phyloP scores from a whole-genome alignment of 2,797 vertebrate species.

The Strix occidentalis region DNA sequence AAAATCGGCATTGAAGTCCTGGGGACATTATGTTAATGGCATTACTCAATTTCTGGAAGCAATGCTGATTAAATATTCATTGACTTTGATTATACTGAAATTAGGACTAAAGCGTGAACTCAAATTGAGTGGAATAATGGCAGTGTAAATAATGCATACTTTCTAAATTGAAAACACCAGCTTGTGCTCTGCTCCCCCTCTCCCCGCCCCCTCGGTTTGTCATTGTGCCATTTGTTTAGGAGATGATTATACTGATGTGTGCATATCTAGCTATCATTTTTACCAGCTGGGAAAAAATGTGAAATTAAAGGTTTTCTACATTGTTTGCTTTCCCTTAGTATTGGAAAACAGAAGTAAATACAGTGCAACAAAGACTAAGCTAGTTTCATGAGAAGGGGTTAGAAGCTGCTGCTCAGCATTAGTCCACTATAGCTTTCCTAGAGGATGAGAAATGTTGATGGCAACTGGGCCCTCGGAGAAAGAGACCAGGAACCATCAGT shows the following conservation, averaged over 20 bases:
- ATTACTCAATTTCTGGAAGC: constrained; percentile 88
- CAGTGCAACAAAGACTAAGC: constrained; percentile 29
- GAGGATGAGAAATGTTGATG: not conserved
- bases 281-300: constrained; percentile 71
- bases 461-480: not conserved
- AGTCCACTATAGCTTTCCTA: not conserved
- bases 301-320: constrained; percentile 62
- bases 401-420: not conserved
- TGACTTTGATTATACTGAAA: constrained; percentile 90
- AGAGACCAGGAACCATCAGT: not conserved
- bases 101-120: constrained; percentile 87
- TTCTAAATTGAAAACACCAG: constrained; percentile 88
- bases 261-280: constrained; percentile 71
- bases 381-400: not conserved
- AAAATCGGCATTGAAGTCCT: constrained; percentile 80
- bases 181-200: constrained; percentile 71
- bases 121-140: constrained; percentile 88
- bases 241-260: constrained; percentile 72
- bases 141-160: constrained; percentile 89
- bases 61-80: constrained; percentile 92
- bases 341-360: constrained; percentile 48
- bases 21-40: constrained; percentile 86
- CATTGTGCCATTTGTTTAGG: constrained; percentile 81
- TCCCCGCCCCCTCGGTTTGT: constrained; percentile 67
- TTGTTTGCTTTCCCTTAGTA: constrained; percentile 46